Conservation (phyloP, 2,888 invertebrate species). For the Eupithecia exiguata region DNA sequence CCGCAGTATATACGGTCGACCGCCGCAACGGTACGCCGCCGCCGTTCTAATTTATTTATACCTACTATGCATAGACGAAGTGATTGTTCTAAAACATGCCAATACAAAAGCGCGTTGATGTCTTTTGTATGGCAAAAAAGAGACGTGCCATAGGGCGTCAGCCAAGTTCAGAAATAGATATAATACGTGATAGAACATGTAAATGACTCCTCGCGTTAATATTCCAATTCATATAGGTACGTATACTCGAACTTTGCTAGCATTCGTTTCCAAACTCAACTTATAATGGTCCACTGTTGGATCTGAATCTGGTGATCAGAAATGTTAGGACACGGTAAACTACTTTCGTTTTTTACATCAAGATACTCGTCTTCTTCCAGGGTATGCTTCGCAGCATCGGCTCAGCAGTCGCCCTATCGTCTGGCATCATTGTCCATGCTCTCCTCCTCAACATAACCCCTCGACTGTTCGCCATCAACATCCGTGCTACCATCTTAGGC, state of each 20-base stretch:
- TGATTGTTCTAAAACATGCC: not conserved
- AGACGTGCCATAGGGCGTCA: not conserved
- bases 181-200: not conserved
- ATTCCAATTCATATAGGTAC: not conserved
- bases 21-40: too few relatives aligned
- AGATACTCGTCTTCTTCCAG: constrained; percentile 53
- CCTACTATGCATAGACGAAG: not conserved
- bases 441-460: constrained; percentile 69
- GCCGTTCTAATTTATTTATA: too few relatives aligned
- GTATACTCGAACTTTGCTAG: not conserved
- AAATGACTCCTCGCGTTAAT: not conserved
- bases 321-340: too few relatives aligned
- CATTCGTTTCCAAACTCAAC: not conserved
- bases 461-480: constrained; percentile 67
- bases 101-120: not conserved
- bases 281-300: too few relatives aligned
- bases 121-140: not conserved
- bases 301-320: too few relatives aligned
- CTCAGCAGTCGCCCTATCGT: constrained; percentile 60
- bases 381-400: constrained; percentile 50
- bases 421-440: constrained; percentile 61
- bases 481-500: constrained; percentile 67
- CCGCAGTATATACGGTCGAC: too few relatives aligned
- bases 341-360: not conserved
- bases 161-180: not conserved